Evolutionary conservation across 1,140 invertebrate genomes (phyloP).

Genomic region (Drosophila lacteicornis): DNA sequence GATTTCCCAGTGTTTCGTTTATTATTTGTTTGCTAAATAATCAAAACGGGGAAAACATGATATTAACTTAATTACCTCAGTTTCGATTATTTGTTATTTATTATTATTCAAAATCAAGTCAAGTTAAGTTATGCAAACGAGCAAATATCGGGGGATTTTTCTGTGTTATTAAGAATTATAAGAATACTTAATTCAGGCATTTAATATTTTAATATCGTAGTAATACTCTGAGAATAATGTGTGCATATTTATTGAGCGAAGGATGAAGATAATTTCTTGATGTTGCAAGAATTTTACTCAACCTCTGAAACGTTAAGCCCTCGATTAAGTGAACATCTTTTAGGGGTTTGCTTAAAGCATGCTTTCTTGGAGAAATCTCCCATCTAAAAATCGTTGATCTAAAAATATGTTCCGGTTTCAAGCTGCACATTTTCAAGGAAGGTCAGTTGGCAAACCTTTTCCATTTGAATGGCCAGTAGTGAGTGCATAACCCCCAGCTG

Average conservation of each 20-base stretch:
- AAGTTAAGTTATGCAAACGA: neutral
- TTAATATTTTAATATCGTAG: neutral
- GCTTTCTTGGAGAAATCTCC: too few species aligned
- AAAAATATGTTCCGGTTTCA: neutral
- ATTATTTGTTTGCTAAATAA: slow-evolving; percentile 37
- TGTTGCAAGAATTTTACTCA: neutral
- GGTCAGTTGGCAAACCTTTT: slow-evolving; percentile 5
- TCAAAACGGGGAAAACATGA: slow-evolving; percentile 2
- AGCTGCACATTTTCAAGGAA: neutral
- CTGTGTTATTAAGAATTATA: neutral
- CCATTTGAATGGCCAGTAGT: slow-evolving; percentile 4
- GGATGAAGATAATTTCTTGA: neutral
- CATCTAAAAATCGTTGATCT: too few species aligned
- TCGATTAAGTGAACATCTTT: neutral
- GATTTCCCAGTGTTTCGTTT: slow-evolving; percentile 16
- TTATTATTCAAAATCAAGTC: slow-evolving; percentile 1
- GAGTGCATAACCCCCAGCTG: slow-evolving; percentile 12
- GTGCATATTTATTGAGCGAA: neutral
- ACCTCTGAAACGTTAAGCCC: neutral
- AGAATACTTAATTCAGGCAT: neutral
- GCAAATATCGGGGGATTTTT: neutral
- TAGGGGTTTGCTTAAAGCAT: neutral
- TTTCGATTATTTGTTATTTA: neutral
- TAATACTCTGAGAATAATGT: neutral
- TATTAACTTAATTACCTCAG: slow-evolving; percentile 1